Conservation (phyloP, 2,797 vertebrate genomes). For the Peromyscus attwateri region DNA sequence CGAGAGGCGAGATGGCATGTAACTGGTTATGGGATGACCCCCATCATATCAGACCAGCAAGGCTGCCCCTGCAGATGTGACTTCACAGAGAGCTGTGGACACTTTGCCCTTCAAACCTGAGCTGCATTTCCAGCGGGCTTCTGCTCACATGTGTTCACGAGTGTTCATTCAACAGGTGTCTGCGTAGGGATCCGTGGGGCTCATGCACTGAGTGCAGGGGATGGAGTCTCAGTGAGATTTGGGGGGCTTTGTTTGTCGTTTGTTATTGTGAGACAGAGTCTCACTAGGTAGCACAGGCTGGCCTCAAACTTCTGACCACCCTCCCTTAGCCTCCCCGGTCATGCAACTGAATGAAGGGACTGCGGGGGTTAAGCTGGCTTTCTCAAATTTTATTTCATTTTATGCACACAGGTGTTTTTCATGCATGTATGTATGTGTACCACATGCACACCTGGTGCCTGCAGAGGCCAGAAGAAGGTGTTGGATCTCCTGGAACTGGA, state of each 20-base stretch:
- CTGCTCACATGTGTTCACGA: neutral
- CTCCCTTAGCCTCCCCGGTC: neutral
- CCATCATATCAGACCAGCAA: neutral
- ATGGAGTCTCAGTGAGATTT: neutral
- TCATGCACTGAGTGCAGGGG: no score
- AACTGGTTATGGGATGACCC: neutral
- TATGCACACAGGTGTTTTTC: neutral
- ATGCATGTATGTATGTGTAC: neutral
- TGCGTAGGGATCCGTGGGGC: neutral
- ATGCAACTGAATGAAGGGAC: no score
- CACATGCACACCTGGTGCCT: neutral
- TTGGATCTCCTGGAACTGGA: neutral
- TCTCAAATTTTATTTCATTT: neutral
- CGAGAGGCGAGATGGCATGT: neutral
- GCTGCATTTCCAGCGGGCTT: neutral
- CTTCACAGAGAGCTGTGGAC: neutral
- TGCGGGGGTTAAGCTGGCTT: neutral
- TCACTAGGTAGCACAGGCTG: neutral
- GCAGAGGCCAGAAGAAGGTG: neutral
- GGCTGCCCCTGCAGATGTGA: neutral
- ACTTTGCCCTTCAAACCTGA: neutral
- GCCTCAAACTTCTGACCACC: neutral
- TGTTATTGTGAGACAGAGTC: neutral
- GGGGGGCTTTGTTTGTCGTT: neutral
- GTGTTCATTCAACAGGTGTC: neutral